Evolutionary conservation across 2,888 invertebrate species (phyloP), one percentile per base, ranked within the genome.

Genomic region (Elysia crispata): DNA sequence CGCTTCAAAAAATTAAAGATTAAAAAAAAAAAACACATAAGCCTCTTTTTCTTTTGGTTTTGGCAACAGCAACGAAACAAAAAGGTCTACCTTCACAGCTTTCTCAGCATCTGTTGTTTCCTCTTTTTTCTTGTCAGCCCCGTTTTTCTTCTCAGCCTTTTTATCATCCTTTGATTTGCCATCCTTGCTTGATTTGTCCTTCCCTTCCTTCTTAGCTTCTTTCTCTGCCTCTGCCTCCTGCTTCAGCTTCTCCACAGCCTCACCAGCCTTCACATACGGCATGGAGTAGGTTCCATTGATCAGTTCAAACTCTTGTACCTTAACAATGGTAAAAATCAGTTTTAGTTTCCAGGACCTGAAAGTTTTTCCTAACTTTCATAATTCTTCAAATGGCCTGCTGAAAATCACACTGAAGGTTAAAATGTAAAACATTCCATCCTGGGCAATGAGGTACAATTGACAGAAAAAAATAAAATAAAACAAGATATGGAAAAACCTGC

Each of bases 221-320:
- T 75, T 84, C 84, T 77, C 6, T 67, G 83, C 72, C 6, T 86
- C 86, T 70, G 86, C 85, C 30, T 88, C 89, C 64, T 85, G 88
- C 87, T 86, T 91, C 95, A 97, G 70, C 95, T 94, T 85, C 96
- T 90, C 90, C 6, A 89, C 80, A 33, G 89, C 89, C 60, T 86
- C 86, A 18, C 72, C 57, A 1, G 88, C 89, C 74, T 86, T 87
- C 25, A 92, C 82, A 80, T 92, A 92, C 20, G 98, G 98, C 97
- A 99, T 98, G 89, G 98, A 98, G 92, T 98, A 98, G 87, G 97
- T 96, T 0, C 99, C 99, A 91, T 99, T 99, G 83, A 98, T 98
- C 89, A 96, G 96, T 91, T 99, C 99, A 92, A 99, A 99, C 91
- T 99, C 99, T 91, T 98, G 98, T 50, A 99, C 98, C 94, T 94